Evolutionary conservation across 2,113 vertebrate species (phyloP), one percentile per base, ranked within the genome.

Genomic region (Eptesicus fuscus): DNA sequence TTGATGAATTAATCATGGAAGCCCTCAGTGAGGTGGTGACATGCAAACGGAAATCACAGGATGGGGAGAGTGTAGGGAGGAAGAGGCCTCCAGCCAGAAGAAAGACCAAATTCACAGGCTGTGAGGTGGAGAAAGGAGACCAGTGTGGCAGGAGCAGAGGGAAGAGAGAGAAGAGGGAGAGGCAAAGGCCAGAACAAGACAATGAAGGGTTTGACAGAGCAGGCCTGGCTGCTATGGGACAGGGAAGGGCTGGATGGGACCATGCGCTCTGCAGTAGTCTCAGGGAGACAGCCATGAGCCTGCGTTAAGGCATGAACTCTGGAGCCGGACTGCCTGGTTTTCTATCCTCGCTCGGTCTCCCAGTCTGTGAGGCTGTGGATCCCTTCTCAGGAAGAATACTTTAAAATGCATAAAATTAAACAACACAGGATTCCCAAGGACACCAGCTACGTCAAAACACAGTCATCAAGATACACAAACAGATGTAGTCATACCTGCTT

Each of bases 321-420:
- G 44, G n/a, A 70, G 47, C 9, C n/a, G 37, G 20, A 88, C 14
- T 35, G 9, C 51, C 9, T 71, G 32, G 53, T 22, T 44, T 86
- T 44, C 22, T 71, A 17, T 28, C 9, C 73, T 42, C 2, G 2
- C 20, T 88, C 6, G 28, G 30, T 63, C 35, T 85, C 70, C 40
- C 40, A 40, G 3, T 18, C 44, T 56, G 7, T 30, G 35, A 84
- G 83, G 9, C 6, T 53, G n/a, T 67, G 53, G 71, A 70, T 51
- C 4, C 9, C 9, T 78, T 83, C 44, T 59, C 17, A 73, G 49
- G 32, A 56, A n/a, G 49, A 71, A 30, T 14, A 32, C 44, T 83
- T 77, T 32, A 70, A 69, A 61, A 69, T 84, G 22, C 11, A 80
- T 84, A 69, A 95, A 94, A 35, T 73, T 92, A 83, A 82, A 79